Base-by-base conservation (phyloP, 2,113 vertebrate genomes). In the Nesogale talazaci region DNA sequence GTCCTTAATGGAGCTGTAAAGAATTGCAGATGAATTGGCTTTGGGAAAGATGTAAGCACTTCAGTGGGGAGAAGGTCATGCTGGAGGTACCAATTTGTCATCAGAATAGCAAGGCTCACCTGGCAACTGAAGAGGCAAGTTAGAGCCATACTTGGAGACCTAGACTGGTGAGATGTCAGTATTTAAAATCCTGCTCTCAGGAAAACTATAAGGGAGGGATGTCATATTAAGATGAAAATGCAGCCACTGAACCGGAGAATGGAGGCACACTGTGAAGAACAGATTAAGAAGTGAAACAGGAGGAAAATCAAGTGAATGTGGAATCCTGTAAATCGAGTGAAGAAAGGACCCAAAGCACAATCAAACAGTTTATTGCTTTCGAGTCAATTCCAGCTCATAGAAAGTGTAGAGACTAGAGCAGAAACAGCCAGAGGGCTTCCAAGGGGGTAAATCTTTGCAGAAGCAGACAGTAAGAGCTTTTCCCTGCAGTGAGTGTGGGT, bases 231-330 rank as follows among this genome's bases (percentile, higher is more conserved):
- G 11, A 16, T 72, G 70, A 77, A 85, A 61, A 27, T 25, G 19
- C n/a, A 40, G 70, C 4, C 19, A 34, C 8, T 29, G 27, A 70
- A 3, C 4, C 0, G 1, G 59, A 36, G 36, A 20, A 23, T 15
- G 69, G 15, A 72, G 65, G 61, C 36, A 84, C 72, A 86, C 34
- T 80, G 11, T 52, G 20, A 16, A 61, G 46, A 63, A 4, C 14
- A 5, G 38, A 76, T 40, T 79, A 57, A 74, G 23, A 72, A 46
- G 19, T 15, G 67, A 79, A 27, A 25, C 38, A 34, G 2, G 31
- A 88, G 63, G 17, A 57, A 88, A 67, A 36, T 2, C 11, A 56
- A 69, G 2, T 31, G 6, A 38, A 2, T 38, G 20, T 1, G 3
- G 19, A 36, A 46, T 78, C 20, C 36, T 31, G 4, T 25, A 72